Percentiles rank a stretch among this genome's conserved stretches.
phyloP scores from a whole-genome alignment of 1,140 invertebrate genomes.

The Drosophila ironensis region DNA sequence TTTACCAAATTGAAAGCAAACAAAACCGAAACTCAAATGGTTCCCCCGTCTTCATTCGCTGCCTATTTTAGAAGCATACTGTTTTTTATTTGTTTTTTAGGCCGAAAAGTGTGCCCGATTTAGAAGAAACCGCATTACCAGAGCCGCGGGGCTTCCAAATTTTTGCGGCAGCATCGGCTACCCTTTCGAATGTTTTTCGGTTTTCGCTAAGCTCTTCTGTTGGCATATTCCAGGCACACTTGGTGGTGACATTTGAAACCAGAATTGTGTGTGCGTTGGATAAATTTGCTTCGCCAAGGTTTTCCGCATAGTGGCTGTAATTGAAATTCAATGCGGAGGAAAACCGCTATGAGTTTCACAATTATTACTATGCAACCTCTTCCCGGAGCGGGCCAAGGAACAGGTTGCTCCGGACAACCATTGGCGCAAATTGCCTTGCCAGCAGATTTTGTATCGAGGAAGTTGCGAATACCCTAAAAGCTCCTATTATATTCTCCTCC shows the following conservation, averaged over 20 bases:
- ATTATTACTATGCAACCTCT: slow-evolving; percentile 61
- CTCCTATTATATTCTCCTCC: no score
- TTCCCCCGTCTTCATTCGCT: slow-evolving; percentile 24
- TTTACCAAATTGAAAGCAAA: slow-evolving; percentile 58
- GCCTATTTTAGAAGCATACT: slow-evolving; percentile 63
- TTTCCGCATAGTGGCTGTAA: slow-evolving; percentile 51
- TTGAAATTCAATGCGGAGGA: slow-evolving; percentile 72
- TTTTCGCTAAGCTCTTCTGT: slow-evolving; percentile 20
- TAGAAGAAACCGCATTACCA: slow-evolving; percentile 49
- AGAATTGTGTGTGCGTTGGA: slow-evolving; percentile 38
- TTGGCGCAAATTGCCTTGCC: slow-evolving; percentile 63
- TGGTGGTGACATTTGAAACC: slow-evolving; percentile 78
- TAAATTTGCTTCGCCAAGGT: slow-evolving; percentile 32
- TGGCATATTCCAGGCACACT: slow-evolving; percentile 45
- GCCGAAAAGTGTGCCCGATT: slow-evolving; percentile 60
- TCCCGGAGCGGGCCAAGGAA: slow-evolving; percentile 31
- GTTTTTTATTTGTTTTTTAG: slow-evolving; percentile 38
- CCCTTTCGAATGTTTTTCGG: slow-evolving; percentile 9
- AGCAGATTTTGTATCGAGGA: neutral
- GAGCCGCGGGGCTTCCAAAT: slow-evolving; percentile 33
- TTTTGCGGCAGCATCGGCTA: slow-evolving; percentile 29
- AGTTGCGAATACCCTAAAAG: no score
- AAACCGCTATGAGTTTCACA: slow-evolving; percentile 47
- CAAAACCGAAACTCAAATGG: slow-evolving; percentile 53
- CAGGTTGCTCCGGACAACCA: slow-evolving; percentile 45